Evolutionary conservation across 2,113 vertebrate genomes (phyloP).

Genomic region (Odocoileus hemionus): DNA sequence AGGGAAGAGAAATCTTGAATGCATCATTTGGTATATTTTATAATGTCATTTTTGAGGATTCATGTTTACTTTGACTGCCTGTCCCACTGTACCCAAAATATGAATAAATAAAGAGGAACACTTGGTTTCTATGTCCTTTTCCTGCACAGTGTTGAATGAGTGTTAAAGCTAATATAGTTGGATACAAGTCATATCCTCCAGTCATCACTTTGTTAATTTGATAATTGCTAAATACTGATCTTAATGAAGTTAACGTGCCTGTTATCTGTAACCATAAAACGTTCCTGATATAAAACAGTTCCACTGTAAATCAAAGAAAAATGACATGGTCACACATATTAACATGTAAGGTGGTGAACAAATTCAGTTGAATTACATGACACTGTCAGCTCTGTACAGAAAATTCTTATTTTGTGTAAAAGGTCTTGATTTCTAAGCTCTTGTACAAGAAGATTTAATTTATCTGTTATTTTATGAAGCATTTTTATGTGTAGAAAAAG

Average conservation of each 20-base stretch:
- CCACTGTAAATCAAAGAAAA: constrained; percentile 55
- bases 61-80: constrained; percentile 61
- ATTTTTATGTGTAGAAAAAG: constrained; percentile 85
- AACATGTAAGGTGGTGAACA: constrained; percentile 47
- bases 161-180: neutral
- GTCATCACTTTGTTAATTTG: constrained; percentile 59
- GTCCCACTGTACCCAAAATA: constrained; percentile 56
- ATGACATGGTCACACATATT: constrained; percentile 55
- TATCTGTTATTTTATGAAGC: constrained; percentile 92
- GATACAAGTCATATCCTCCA: constrained; percentile 38
- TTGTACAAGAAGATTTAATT: constrained; percentile 84
- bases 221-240: constrained; percentile 66
- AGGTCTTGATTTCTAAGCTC: constrained; percentile 65
- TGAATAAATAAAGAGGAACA: constrained; percentile 38
- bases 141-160: neutral
- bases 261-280: constrained; percentile 51
- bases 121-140: constrained; percentile 14
- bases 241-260: constrained; percentile 65
- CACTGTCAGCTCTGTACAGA: constrained; percentile 30
- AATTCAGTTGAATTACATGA: constrained; percentile 60
- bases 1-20: constrained; percentile 2
- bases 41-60: constrained; percentile 64
- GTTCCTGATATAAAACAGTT: constrained; percentile 64
- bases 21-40: constrained; percentile 65
- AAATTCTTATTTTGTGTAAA: constrained; percentile 72